phyloP scores from a whole-genome alignment of 2,888 invertebrate genomes.

The Drosophila eohydei region DNA sequence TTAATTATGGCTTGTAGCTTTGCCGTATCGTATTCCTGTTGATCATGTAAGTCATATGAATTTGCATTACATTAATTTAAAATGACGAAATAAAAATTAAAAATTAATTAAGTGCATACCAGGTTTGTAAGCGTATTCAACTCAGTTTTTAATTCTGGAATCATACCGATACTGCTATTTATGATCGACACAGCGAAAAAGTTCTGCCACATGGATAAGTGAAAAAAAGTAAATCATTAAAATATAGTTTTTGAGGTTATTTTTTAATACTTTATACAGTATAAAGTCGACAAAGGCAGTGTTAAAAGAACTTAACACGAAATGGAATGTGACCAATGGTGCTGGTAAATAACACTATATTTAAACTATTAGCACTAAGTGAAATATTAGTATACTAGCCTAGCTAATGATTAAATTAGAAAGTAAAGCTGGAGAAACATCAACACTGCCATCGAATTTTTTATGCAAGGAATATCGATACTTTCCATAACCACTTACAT shows the following conservation, averaged over 20 bases:
- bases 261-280: not conserved
- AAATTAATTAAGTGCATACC: constrained; percentile 13
- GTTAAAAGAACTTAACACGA: not conserved
- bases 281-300: not conserved
- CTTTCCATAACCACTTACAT: too few relatives aligned
- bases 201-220: constrained; percentile 1
- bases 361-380: too few relatives aligned
- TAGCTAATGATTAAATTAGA: too few relatives aligned
- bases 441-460: too few relatives aligned
- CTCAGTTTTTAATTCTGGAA: constrained; percentile 11
- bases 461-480: too few relatives aligned
- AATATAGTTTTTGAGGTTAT: not conserved
- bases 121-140: constrained; percentile 26
- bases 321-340: not conserved
- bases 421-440: too few relatives aligned
- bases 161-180: constrained; percentile 15
- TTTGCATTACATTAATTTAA: not conserved
- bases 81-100: too few relatives aligned
- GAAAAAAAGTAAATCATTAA: not conserved
- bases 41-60: not conserved
- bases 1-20: constrained; percentile 70
- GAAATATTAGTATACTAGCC: too few relatives aligned
- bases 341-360: too few relatives aligned
- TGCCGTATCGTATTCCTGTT: constrained; percentile 64
- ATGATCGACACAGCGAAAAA: too few relatives aligned